A percentile compares a stretch with the other conserved stretches of the same genome.
Conservation (phyloP, 2,888 invertebrate species). For the Eucera pruinosa region DNA sequence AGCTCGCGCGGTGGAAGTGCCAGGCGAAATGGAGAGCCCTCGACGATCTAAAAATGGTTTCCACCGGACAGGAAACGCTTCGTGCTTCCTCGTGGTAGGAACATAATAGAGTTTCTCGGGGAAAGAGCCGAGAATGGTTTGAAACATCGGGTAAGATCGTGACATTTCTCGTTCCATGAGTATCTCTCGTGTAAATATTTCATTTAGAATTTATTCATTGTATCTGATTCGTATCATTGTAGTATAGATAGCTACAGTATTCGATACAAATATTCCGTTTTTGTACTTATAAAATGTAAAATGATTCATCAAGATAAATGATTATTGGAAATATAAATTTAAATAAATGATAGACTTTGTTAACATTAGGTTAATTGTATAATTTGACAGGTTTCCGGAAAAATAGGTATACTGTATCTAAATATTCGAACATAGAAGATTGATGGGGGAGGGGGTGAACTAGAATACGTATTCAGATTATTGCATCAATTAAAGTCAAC, state of each 20-base stretch:
- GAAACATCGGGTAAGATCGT: not conserved
- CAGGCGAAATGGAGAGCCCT: slow-evolving; percentile 59
- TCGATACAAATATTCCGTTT: too few relatives aligned
- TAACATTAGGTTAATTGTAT: too few relatives aligned
- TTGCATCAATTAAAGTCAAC: too few relatives aligned
- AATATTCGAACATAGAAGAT: too few relatives aligned
- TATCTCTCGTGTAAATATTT: not conserved
- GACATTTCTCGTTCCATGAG: not conserved
- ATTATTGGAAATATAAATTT: too few relatives aligned
- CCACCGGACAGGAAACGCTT: slow-evolving; percentile 43
- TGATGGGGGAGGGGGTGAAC: too few relatives aligned
- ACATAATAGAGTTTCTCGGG: slow-evolving; percentile 24
- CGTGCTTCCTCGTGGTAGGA: slow-evolving; percentile 6
- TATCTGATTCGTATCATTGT: not conserved
- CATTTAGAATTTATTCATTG: not conserved
- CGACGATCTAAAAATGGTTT: slow-evolving; percentile 66
- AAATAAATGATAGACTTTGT: too few relatives aligned
- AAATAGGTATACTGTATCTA: too few relatives aligned
- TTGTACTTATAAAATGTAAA: too few relatives aligned
- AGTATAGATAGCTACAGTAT: too few relatives aligned
- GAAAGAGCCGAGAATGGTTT: slow-evolving; percentile 15
- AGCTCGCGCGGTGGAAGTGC: slow-evolving; percentile 40
- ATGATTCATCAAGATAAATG: not conserved
- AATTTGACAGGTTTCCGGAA: too few relatives aligned
- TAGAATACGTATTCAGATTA: too few relatives aligned